Conservation (phyloP, 2,888 invertebrate genomes). For the Diarsia brunnea region DNA sequence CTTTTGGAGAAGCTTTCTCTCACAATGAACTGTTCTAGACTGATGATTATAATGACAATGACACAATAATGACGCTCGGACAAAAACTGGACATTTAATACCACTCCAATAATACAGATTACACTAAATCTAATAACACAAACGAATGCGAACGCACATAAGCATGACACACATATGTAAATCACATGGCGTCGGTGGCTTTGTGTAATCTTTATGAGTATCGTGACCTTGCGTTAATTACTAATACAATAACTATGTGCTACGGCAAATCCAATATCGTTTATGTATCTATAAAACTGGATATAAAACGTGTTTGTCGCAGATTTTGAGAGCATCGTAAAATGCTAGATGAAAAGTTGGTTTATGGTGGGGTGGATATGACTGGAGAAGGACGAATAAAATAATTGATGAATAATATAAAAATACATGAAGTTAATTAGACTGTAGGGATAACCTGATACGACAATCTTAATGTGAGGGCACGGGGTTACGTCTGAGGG, state of each 20-base stretch:
- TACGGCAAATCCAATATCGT: slow-evolving; percentile 37
- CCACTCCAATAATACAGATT: slow-evolving; percentile 15
- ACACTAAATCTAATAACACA: slow-evolving; percentile 41
- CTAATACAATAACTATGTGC: slow-evolving; percentile 43
- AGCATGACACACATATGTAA: slow-evolving; percentile 57
- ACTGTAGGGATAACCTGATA: background rate
- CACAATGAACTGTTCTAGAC: background rate
- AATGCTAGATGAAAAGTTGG: slow-evolving; percentile 11
- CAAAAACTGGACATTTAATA: background rate
- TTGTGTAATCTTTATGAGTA: slow-evolving; percentile 61
- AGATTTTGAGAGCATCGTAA: slow-evolving; percentile 21
- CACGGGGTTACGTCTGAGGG: background rate
- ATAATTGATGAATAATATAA: background rate
- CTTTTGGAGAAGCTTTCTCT: background rate
- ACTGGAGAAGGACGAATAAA: background rate
- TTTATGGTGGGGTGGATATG: background rate
- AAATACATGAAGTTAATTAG: background rate
- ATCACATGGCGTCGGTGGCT: slow-evolving; percentile 53
- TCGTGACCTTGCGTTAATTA: slow-evolving; percentile 65
- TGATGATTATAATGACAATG: background rate
- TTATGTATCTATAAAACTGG: slow-evolving; percentile 38
- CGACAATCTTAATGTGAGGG: background rate
- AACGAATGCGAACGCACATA: slow-evolving; percentile 53
- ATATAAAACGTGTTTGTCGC: slow-evolving; percentile 30
- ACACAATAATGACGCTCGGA: background rate